These are phyloP conservation scores for Fissipunctia ypsillon DNA, from an alignment of 2,888 invertebrate species.

Conservation along the genomic window DNA sequence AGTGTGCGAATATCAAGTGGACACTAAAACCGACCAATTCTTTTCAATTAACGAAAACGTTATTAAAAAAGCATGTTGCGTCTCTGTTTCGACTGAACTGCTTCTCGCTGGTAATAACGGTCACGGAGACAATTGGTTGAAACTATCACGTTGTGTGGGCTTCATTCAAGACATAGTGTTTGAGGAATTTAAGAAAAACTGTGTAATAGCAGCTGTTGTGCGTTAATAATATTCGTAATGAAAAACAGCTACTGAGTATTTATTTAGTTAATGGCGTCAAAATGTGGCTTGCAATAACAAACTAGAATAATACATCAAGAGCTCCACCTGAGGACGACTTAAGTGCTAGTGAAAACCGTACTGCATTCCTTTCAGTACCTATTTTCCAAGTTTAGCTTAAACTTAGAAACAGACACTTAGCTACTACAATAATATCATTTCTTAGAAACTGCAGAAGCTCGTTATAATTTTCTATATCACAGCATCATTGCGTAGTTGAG, in stretches of 20 bases:
- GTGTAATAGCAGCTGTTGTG: neutral
- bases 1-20: constrained; percentile 44
- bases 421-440: constrained; percentile 2
- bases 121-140: constrained; percentile 32
- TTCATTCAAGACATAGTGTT: constrained; percentile 10
- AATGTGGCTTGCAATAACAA: neutral
- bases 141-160: constrained; percentile 18
- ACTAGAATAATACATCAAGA: neutral
- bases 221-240: neutral
- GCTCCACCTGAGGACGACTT: neutral
- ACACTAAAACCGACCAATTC: constrained; percentile 49
- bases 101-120: constrained; percentile 37
- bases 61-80: constrained; percentile 29
- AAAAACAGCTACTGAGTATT: neutral
- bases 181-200: neutral
- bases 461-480: neutral
- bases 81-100: constrained; percentile 23
- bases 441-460: neutral
- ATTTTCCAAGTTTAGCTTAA: constrained; percentile 19
- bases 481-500: neutral
- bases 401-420: constrained; percentile 29
- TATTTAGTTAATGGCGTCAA: neutral
- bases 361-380: constrained; percentile 13
- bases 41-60: constrained; percentile 48
- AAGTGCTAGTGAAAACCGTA: constrained; percentile 7